Percentiles rank a stretch among this genome's conserved stretches.
Evolutionary conservation across 2,888 invertebrate genomes (phyloP).

Genomic region (Chaetoderma sp.): DNA sequence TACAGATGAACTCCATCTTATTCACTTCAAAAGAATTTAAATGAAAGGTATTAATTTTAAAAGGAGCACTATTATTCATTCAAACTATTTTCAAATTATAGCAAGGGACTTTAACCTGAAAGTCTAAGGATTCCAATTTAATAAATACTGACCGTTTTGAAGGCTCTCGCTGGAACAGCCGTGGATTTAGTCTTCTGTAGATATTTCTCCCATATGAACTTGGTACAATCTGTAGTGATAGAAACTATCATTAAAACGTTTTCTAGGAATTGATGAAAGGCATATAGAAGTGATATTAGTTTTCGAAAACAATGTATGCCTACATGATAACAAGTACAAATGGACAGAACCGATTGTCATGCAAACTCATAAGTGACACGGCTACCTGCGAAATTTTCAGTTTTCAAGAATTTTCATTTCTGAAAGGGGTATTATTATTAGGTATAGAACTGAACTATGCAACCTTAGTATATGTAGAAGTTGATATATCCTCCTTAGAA

Average conservation of each 20-base stretch:
- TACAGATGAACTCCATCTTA: too few species aligned
- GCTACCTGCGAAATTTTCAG: neutral
- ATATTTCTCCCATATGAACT: conserved; percentile 88
- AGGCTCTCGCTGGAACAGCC: conserved; percentile 85
- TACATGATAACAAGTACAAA: too few species aligned
- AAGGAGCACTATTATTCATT: neutral
- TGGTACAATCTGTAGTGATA: conserved; percentile 53
- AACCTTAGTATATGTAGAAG: too few species aligned
- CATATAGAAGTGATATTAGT: too few species aligned
- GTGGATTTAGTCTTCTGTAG: conserved; percentile 80
- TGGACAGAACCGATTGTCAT: too few species aligned
- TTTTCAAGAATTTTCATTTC: neutral
- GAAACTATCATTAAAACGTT: neutral
- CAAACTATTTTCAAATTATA: neutral
- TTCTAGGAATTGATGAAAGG: neutral
- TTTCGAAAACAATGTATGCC: too few species aligned
- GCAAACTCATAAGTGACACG: neutral
- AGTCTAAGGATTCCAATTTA: neutral
- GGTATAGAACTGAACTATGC: too few species aligned
- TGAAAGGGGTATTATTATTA: neutral
- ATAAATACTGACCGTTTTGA: conserved; percentile 70
- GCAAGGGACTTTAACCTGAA: neutral
- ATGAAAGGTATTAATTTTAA: too few species aligned
- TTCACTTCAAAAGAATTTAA: too few species aligned
- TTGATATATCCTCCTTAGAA: too few species aligned